Conservation (phyloP, 2,113 vertebrate species). For the Labrus mixtus region DNA sequence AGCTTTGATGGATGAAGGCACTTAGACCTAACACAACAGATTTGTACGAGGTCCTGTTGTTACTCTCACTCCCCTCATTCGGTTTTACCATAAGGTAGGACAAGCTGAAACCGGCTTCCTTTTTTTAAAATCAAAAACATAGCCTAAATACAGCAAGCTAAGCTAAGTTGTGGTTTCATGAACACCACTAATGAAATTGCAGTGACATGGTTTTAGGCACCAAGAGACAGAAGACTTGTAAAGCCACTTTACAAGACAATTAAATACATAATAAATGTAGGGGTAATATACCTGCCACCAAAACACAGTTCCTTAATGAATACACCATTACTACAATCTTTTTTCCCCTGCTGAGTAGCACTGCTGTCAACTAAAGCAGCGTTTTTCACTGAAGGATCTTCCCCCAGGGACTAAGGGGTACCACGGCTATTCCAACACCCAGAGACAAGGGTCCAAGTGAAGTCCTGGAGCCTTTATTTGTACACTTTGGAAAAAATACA, state of each 20-base stretch:
- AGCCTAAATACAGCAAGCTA: not conserved
- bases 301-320: not conserved
- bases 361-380: not conserved
- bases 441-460: not conserved
- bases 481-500: no score
- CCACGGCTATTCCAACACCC: not conserved
- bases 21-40: slow-evolving; percentile 37
- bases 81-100: slow-evolving; percentile 7
- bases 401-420: not conserved
- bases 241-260: slow-evolving; percentile 3
- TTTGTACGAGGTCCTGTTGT: slow-evolving; percentile 22
- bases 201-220: not conserved
- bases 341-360: not conserved
- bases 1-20: slow-evolving; percentile 73
- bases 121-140: slow-evolving; percentile 14
- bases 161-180: not conserved
- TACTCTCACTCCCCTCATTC: slow-evolving; percentile 38
- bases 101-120: not conserved
- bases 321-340: not conserved
- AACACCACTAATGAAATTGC: not conserved
- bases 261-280: not conserved
- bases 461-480: not conserved
- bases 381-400: not conserved
- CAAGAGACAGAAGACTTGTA: not conserved
- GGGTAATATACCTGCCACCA: no score